These are phyloP conservation scores for Hypercompe scribonia DNA, from an alignment of 2,888 invertebrate species.

Conservation along the genomic window DNA sequence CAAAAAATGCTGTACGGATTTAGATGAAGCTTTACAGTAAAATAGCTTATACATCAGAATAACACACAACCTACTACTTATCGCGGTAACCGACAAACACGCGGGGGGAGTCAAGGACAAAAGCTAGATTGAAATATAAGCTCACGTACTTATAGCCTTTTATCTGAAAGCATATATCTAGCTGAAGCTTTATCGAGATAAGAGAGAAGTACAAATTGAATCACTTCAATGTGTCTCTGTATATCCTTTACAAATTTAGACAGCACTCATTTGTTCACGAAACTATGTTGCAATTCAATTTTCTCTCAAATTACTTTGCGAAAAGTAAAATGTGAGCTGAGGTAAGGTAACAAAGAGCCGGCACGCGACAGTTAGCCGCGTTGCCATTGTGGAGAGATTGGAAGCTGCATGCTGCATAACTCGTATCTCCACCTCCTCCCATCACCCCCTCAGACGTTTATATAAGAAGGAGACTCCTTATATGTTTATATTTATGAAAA, in stretches of 20 bases:
- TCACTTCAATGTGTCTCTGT: slow-evolving; percentile 24
- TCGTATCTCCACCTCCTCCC: slow-evolving; percentile 32
- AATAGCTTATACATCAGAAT: too few species aligned
- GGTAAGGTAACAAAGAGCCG: slow-evolving; percentile 61
- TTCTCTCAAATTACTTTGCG: slow-evolving; percentile 46
- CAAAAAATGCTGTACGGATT: too few species aligned
- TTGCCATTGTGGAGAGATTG: slow-evolving; percentile 51
- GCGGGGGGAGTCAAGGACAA: too few species aligned
- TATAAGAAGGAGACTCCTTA: slow-evolving; percentile 32
- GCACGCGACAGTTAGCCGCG: slow-evolving; percentile 49
- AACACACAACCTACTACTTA: too few species aligned
- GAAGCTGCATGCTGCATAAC: slow-evolving; percentile 41
- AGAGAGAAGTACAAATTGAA: slow-evolving; percentile 15
- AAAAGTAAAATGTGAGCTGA: slow-evolving; percentile 63
- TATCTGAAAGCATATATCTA: not conserved
- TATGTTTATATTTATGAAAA: slow-evolving; percentile 29
- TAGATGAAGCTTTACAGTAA: too few species aligned
- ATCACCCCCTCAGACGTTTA: slow-evolving; percentile 52
- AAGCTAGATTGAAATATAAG: not conserved
- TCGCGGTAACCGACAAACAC: too few species aligned
- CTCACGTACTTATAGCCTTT: not conserved
- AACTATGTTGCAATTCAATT: slow-evolving; percentile 55
- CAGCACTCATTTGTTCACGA: slow-evolving; percentile 36
- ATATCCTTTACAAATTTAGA: slow-evolving; percentile 28
- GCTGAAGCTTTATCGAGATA: not conserved